Conservation (phyloP, 2,888 invertebrate genomes). For the Acholoe squamosa region DNA sequence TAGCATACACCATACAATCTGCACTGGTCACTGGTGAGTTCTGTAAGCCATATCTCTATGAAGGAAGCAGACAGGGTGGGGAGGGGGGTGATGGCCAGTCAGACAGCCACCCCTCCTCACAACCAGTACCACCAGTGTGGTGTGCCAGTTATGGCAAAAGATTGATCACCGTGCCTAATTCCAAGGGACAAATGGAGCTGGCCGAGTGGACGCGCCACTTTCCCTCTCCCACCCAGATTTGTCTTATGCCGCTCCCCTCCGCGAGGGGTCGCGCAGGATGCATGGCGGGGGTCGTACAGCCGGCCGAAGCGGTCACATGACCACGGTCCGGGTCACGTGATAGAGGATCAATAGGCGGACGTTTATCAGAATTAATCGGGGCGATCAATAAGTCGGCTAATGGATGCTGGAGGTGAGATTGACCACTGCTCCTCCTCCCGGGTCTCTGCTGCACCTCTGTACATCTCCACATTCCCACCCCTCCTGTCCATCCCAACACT, state of each 20-base stretch:
- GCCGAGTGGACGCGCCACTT: not conserved
- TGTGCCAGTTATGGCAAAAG: constrained; percentile 57
- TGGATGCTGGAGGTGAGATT: constrained; percentile 60
- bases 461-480: not conserved
- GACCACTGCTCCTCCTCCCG: constrained; percentile 38
- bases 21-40: too few species aligned
- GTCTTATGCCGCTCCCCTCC: constrained; percentile 19
- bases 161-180: constrained; percentile 51
- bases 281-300: constrained; percentile 20
- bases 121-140: not conserved
- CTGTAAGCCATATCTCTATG: too few species aligned
- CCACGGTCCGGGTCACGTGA: constrained; percentile 56
- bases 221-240: constrained; percentile 31
- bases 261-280: constrained; percentile 45
- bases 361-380: constrained; percentile 62
- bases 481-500: not conserved
- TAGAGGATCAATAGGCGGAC: constrained; percentile 62
- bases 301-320: constrained; percentile 55
- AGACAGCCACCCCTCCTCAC: too few species aligned
- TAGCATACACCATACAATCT: too few species aligned
- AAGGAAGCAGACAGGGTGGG: too few species aligned
- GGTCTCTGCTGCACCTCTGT: not conserved
- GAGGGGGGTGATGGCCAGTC: too few species aligned
- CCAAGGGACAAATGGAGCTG: constrained; percentile 37
- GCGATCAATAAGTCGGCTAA: constrained; percentile 61